Conservation (phyloP, 2,113 vertebrate genomes). For the Dunckerocampus dactyliophorus region DNA sequence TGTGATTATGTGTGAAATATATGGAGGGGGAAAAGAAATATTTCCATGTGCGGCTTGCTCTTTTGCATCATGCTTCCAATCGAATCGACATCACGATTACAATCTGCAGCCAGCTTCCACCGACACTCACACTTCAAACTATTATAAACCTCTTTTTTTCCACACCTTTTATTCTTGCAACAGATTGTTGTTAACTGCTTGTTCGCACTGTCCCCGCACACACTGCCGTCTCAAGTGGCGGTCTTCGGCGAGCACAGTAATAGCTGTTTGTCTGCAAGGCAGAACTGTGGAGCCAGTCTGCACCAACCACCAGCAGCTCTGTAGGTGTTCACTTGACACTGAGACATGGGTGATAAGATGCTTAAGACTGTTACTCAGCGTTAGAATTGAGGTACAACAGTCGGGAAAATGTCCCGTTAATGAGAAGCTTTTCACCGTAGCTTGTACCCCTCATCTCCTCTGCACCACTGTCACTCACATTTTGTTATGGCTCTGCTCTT, state of each 20-base stretch:
- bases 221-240: slow-evolving; percentile 41
- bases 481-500: slow-evolving; percentile 16
- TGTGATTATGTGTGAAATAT: not conserved
- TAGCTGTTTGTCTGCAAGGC: slow-evolving; percentile 49
- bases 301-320: slow-evolving; percentile 42
- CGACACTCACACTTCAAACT: slow-evolving; percentile 45
- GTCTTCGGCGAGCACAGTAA: slow-evolving; percentile 41
- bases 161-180: slow-evolving; percentile 50
- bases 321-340: slow-evolving; percentile 50
- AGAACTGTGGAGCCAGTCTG: slow-evolving; percentile 38
- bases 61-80: not conserved
- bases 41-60: not conserved
- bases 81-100: slow-evolving; percentile 10
- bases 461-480: slow-evolving; percentile 30
- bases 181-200: slow-evolving; percentile 60
- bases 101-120: slow-evolving; percentile 14
- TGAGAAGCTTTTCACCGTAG: slow-evolving; percentile 12
- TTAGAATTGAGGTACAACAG: not conserved
- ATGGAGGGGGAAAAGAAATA: not conserved
- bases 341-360: slow-evolving; percentile 11
- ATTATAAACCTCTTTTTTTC: slow-evolving; percentile 55
- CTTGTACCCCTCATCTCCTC: slow-evolving; percentile 16
- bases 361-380: not conserved
- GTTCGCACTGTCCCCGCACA: slow-evolving; percentile 61
- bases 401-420: not conserved